These are phyloP conservation scores for Nesogale talazaci DNA, from an alignment of 2,113 vertebrate species.

Conservation along the genomic window DNA sequence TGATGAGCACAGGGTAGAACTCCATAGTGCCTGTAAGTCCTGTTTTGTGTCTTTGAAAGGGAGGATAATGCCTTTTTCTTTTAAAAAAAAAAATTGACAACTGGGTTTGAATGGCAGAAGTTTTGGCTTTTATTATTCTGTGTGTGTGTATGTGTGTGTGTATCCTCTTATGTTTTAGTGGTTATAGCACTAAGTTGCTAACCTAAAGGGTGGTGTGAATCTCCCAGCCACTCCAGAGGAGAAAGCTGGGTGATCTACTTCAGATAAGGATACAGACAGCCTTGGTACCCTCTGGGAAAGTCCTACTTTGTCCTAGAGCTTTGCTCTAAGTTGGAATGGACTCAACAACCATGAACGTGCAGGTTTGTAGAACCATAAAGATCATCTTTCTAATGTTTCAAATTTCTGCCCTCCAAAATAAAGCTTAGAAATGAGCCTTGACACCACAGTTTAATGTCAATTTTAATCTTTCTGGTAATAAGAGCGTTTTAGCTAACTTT, in stretches of 20 bases:
- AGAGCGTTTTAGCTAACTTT: constrained; percentile 12
- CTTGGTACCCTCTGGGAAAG: too few species aligned
- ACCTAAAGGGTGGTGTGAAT: too few species aligned
- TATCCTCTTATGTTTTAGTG: too few species aligned
- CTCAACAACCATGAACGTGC: too few species aligned
- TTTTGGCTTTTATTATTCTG: not conserved
- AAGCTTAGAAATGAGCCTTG: not conserved
- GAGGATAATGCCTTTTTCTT: not conserved
- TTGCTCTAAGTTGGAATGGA: too few species aligned
- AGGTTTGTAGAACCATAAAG: constrained; percentile 34
- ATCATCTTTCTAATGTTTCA: constrained; percentile 27
- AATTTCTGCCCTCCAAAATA: not conserved
- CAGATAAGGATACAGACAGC: too few species aligned
- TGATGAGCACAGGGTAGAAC: not conserved
- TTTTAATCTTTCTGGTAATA: constrained; percentile 14
- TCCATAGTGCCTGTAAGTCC: not conserved
- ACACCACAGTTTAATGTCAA: not conserved
- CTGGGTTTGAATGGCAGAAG: constrained; percentile 6
- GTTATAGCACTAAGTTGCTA: too few species aligned
- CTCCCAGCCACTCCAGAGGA: too few species aligned
- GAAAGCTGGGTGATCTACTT: too few species aligned
- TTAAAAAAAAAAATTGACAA: not conserved
- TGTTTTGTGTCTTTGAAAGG: constrained; percentile 40
- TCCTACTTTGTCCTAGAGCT: too few species aligned
- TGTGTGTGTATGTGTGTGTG: too few species aligned